Percentiles rank a stretch among this genome's conserved stretches.
Evolutionary conservation across 1,140 invertebrate species (phyloP).

Genomic region (Caenorhabditis inopinata): DNA sequence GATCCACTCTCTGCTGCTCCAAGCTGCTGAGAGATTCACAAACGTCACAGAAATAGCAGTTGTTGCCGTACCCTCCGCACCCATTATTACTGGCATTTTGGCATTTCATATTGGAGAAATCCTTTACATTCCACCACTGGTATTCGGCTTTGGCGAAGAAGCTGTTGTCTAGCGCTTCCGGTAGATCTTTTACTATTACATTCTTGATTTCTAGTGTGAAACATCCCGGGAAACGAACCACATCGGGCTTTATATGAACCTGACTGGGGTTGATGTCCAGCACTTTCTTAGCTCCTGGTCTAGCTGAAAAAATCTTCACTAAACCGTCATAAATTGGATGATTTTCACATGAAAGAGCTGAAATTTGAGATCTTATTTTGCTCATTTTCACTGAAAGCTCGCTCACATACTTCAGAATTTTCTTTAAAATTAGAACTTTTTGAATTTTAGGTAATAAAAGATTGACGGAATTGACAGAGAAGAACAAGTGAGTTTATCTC

Average conservation of each 20-base stretch:
- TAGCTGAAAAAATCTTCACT: slow-evolving; percentile 59
- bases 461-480: too few relatives aligned
- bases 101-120: slow-evolving; percentile 64
- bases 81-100: slow-evolving; percentile 64
- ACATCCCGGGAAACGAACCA: slow-evolving; percentile 64
- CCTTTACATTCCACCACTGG: slow-evolving; percentile 65
- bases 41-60: slow-evolving; percentile 65
- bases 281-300: slow-evolving; percentile 57
- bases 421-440: too few relatives aligned
- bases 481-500: too few relatives aligned
- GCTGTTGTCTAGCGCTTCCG: slow-evolving; percentile 48
- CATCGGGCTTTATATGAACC: slow-evolving; percentile 60
- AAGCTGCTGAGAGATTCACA: slow-evolving; percentile 61
- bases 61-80: slow-evolving; percentile 65
- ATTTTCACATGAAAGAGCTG: too few relatives aligned
- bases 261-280: slow-evolving; percentile 62
- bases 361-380: too few relatives aligned
- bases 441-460: too few relatives aligned
- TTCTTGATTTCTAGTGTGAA: slow-evolving; percentile 66
- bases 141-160: slow-evolving; percentile 66
- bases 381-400: too few relatives aligned
- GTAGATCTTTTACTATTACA: slow-evolving; percentile 52
- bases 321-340: too few relatives aligned
- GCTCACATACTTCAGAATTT: too few relatives aligned
- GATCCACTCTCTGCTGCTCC: slow-evolving; percentile 37